Conservation (phyloP, 2,797 vertebrate species). For the Lycodopsis pacificus region DNA sequence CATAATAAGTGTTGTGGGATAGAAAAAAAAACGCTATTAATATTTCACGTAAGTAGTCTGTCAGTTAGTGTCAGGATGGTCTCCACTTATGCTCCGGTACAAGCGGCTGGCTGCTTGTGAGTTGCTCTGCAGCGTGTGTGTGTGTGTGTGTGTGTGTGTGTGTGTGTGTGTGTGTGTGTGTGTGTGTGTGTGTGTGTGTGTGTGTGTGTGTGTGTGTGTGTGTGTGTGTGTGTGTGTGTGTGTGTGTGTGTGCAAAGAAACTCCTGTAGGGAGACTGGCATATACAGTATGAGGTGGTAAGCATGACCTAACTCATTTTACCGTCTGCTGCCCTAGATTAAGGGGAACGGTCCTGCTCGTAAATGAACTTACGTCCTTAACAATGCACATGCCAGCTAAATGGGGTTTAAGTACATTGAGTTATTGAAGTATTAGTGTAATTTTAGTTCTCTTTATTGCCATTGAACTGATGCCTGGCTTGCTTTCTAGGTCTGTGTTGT, state of each 20-base stretch:
- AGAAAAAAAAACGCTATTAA: conserved; percentile 53
- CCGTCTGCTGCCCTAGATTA: conserved; percentile 24
- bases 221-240: conserved; percentile 3
- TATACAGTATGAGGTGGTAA: conserved; percentile 41
- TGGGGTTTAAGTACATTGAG: conserved; percentile 6
- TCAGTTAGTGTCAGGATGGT: conserved; percentile 46
- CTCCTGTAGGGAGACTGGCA: conserved; percentile 60
- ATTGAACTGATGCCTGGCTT: conserved; percentile 8
- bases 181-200: conserved; percentile 32
- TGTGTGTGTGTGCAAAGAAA: conserved; percentile 65
- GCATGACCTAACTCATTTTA: conserved; percentile 43
- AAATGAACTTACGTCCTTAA: conserved; percentile 14
- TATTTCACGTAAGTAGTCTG: conserved; percentile 52
- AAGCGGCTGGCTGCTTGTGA: conserved; percentile 48
- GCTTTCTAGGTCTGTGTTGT: background rate
- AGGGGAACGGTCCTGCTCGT: background rate
- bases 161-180: background rate
- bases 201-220: conserved; percentile 3
- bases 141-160: background rate
- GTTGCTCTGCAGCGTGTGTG: conserved; percentile 58
- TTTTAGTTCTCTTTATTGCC: background rate
- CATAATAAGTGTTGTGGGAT: conserved; percentile 47
- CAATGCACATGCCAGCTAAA: conserved; percentile 1
- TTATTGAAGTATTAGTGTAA: conserved; percentile 1
- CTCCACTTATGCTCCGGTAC: conserved; percentile 26